Percentiles rank a stretch among this genome's conserved stretches.
These are phyloP conservation scores for Prionace glauca DNA, from an alignment of 2,797 vertebrate genomes.

Conservation along the genomic window DNA sequence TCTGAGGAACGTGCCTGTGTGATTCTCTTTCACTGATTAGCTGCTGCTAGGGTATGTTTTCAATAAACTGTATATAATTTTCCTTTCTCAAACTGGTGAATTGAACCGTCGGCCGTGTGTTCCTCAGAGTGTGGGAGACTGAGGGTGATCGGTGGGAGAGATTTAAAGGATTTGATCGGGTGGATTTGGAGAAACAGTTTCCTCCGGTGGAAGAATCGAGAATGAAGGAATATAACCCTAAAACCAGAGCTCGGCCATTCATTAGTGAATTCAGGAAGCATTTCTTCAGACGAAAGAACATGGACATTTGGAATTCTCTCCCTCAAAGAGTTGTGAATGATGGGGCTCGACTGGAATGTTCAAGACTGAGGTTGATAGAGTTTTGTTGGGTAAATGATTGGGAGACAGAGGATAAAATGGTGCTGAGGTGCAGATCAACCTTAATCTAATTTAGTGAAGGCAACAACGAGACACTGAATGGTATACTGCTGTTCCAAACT, in stretches of 20 bases:
- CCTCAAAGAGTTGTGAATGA: neutral
- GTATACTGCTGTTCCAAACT: neutral
- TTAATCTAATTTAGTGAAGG: neutral
- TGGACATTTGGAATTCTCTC: neutral
- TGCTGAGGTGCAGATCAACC: neutral
- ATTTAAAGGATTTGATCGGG: neutral
- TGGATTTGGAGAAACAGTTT: neutral
- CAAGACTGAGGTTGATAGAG: neutral
- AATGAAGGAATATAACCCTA: neutral
- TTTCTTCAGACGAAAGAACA: neutral
- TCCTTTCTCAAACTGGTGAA: neutral
- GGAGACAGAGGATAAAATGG: too few species aligned
- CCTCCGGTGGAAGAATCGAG: neutral
- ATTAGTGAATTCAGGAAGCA: neutral
- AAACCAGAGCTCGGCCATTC: neutral
- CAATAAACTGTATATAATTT: neutral
- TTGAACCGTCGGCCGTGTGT: neutral
- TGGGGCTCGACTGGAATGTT: neutral
- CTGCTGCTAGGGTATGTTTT: neutral
- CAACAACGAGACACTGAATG: neutral
- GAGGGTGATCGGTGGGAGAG: neutral
- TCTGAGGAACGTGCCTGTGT: neutral
- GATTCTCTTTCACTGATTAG: neutral
- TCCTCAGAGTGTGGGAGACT: neutral
- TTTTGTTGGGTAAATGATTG: neutral